phyloP scores from a whole-genome alignment of 2,113 vertebrate species.

The Chionodraco myersi region DNA sequence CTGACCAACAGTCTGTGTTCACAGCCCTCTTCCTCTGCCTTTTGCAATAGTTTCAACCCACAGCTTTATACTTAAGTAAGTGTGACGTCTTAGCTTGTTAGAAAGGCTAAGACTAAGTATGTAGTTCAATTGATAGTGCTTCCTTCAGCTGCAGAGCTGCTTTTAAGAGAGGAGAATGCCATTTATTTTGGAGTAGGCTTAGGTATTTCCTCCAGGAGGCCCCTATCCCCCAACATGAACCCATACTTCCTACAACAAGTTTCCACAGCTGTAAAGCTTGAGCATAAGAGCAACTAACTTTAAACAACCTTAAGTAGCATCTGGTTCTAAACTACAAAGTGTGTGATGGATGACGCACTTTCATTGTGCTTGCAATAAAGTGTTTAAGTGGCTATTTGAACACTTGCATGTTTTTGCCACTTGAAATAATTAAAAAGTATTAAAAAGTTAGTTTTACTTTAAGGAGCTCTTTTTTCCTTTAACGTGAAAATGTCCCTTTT shows the following conservation, averaged over 20 bases:
- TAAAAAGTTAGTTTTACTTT: neutral
- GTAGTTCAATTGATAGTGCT: neutral
- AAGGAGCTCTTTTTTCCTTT: slow-evolving; percentile 5
- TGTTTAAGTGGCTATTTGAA: neutral
- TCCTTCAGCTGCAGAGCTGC: neutral
- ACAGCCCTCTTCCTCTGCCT: neutral
- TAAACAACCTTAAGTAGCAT: neutral
- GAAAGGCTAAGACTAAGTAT: slow-evolving; percentile 12
- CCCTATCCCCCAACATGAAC: slow-evolving; percentile 30
- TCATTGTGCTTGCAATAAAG: neutral
- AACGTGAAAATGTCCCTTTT: neutral
- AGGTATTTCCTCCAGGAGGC: slow-evolving; percentile 67
- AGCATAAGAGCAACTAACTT: slow-evolving; percentile 3
- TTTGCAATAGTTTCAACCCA: neutral
- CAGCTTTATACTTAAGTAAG: neutral
- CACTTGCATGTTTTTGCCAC: neutral
- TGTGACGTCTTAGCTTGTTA: neutral
- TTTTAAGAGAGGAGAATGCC: neutral
- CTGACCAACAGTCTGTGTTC: neutral
- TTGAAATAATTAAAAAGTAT: neutral
- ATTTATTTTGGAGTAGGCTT: slow-evolving; percentile 37
- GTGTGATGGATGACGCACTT: neutral
- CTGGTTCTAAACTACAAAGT: neutral
- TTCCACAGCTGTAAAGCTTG: slow-evolving; percentile 2
- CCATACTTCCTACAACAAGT: slow-evolving; percentile 20